Evolutionary conservation across 1,140 invertebrate genomes (phyloP), one percentile per base, ranked within the genome.

Genomic region (Triops cancriformis): DNA sequence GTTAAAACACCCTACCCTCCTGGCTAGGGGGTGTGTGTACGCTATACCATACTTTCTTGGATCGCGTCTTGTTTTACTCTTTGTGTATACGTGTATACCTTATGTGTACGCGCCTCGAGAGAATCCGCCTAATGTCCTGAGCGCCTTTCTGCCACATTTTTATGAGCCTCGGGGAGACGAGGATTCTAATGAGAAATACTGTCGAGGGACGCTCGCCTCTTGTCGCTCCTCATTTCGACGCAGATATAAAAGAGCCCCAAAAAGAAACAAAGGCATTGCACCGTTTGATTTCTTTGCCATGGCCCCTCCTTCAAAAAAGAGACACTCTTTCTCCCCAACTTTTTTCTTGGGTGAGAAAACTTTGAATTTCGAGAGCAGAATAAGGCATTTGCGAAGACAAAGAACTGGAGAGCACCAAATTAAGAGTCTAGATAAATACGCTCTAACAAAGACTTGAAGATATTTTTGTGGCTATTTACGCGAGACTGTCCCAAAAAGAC

Each of bases 191-290:
- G 51, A 64, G 51, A 64, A 64, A 64, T 64, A 64, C 51, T 64
- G 51, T 64, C 51, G 51, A 64, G 51, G 51, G 51, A 64, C 51
- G 51, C 51, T 64, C 51, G 51, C 51, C 51, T 64, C 51, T 64
- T 64, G 51, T 64, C 51, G 51, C 51, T 64, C 51, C 51, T 64
- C 51, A 64, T 64, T 64, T 64, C 51, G 51, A 64, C 23, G 51
- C 51, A 64, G 51, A 64, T 23, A 64, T 64, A 64, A 64, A 64
- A 64, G 51, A 64, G 31, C 31, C 31, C 43, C 5, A 23, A 64
- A 64, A 64, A 64, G 51, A 64, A 64, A 64, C 51, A 64, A 64
- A 64, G 23, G 51, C 51, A 64, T 64, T 64, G 51, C 51, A 64
- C 4, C 51, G 51, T 64, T 64, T 64, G 51, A 64, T 64, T 64